These are phyloP conservation scores for Clamator glandarius DNA, from an alignment of 2,797 vertebrate species.

Conservation along the genomic window DNA sequence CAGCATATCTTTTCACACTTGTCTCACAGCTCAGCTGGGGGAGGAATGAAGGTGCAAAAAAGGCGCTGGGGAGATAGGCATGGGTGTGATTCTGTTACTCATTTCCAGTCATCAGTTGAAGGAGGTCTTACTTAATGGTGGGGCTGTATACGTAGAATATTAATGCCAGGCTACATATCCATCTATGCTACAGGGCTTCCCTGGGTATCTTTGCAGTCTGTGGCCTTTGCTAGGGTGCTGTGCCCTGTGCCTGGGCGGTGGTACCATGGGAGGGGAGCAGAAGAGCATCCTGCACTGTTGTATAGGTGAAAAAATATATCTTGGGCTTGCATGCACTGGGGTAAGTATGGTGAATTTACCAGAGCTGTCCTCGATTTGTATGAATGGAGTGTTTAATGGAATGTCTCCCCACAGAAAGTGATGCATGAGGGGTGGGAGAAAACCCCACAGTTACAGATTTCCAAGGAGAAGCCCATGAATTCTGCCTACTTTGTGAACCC, in stretches of 20 bases:
- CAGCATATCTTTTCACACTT: background rate
- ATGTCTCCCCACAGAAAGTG: background rate
- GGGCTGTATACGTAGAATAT: background rate
- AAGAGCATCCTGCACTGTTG: background rate
- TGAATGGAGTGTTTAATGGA: background rate
- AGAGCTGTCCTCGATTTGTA: background rate
- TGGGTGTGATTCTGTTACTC: fast-evolving
- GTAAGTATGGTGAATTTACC: background rate
- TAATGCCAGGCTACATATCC: background rate
- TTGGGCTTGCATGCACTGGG: background rate
- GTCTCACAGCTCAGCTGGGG: background rate
- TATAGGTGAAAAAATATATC: background rate
- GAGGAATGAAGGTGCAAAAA: fast-evolving
- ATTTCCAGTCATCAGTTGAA: background rate
- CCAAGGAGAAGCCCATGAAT: background rate
- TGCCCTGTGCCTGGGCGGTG: fast-evolving
- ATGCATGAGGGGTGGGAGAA: background rate
- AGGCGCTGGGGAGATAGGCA: background rate
- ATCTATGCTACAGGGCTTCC: background rate
- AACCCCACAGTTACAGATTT: background rate
- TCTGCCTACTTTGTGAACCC: background rate
- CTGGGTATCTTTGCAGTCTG: background rate
- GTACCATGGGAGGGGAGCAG: fast-evolving
- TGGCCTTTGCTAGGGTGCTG: background rate
- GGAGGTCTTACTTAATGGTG: background rate